Evolutionary conservation across 2,888 invertebrate genomes (phyloP).

Genomic region (Tridacna crocea): DNA sequence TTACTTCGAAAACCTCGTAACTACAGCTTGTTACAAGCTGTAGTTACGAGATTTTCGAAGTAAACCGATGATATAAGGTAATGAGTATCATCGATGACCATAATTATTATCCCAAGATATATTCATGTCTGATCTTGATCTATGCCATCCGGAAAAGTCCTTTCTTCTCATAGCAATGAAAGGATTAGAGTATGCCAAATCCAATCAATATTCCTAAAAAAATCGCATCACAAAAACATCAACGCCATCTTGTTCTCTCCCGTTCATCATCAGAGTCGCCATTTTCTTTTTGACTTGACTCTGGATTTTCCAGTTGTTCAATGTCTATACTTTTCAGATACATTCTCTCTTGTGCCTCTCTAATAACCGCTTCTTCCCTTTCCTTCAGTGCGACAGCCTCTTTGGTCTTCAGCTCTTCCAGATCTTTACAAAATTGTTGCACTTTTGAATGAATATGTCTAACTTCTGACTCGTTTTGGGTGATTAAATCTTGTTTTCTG

Average conservation of each 20-base stretch:
- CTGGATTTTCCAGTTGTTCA: slow-evolving; percentile 21
- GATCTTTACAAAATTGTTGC: slow-evolving; percentile 45
- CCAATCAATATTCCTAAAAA: too few relatives aligned
- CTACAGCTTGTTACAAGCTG: too few relatives aligned
- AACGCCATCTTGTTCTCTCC: background rate
- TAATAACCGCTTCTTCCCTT: slow-evolving; percentile 44
- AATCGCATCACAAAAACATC: background rate
- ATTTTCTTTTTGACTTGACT: background rate
- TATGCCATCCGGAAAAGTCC: too few relatives aligned
- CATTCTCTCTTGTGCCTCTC: slow-evolving; percentile 41
- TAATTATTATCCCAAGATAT: too few relatives aligned
- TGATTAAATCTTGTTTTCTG: slow-evolving; percentile 43
- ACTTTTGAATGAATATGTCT: slow-evolving; percentile 47
- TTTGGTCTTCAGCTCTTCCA: slow-evolving; percentile 46
- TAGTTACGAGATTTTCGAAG: too few relatives aligned
- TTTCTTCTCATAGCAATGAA: too few relatives aligned
- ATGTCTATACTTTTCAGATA: slow-evolving; percentile 37
- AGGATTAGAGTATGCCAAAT: too few relatives aligned
- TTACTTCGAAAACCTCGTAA: too few relatives aligned
- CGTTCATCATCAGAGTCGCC: slow-evolving; percentile 24
- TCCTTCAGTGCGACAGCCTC: slow-evolving; percentile 41
- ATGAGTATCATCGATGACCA: too few relatives aligned
- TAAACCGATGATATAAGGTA: too few relatives aligned
- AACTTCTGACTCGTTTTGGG: slow-evolving; percentile 29
- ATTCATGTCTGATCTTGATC: too few relatives aligned